These are phyloP conservation scores for Metopolophium dirhodum DNA, from an alignment of 1,140 invertebrate species.

Conservation along the genomic window DNA sequence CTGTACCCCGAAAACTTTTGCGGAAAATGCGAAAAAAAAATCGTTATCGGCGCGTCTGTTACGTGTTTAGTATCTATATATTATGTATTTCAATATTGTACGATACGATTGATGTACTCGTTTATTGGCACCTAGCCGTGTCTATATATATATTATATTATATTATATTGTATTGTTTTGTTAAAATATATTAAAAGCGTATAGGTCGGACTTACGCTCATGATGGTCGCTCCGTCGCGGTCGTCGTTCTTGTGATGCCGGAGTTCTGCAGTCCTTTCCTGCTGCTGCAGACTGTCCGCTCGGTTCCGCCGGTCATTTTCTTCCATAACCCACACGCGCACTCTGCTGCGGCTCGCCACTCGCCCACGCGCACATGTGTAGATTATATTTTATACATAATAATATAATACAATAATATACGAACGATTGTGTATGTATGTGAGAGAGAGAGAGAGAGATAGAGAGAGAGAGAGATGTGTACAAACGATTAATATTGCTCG, in stretches of 20 bases:
- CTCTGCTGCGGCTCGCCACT: neutral
- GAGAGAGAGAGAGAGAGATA: neutral
- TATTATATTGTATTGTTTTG: neutral
- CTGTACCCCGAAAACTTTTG: neutral
- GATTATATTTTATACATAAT: neutral
- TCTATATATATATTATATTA: neutral
- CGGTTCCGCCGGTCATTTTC: slow-evolving; percentile 35
- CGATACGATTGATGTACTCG: no score
- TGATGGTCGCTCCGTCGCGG: neutral
- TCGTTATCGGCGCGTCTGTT: no score
- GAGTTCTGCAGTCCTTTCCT: neutral
- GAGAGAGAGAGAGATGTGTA: neutral
- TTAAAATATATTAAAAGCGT: neutral
- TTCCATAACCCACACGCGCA: slow-evolving; percentile 38
- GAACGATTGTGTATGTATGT: neutral
- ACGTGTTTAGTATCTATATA: neutral
- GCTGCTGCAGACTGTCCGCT: neutral
- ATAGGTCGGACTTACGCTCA: slow-evolving; percentile 20
- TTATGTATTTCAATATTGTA: no score
- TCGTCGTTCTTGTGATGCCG: slow-evolving; percentile 28
- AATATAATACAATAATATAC: neutral
- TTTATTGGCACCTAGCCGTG: neutral
- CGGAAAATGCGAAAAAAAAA: neutral
- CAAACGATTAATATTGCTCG: neutral
- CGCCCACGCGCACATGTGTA: slow-evolving; percentile 31